phyloP scores from a whole-genome alignment of 2,888 invertebrate species.

The Apodemia duryi region DNA sequence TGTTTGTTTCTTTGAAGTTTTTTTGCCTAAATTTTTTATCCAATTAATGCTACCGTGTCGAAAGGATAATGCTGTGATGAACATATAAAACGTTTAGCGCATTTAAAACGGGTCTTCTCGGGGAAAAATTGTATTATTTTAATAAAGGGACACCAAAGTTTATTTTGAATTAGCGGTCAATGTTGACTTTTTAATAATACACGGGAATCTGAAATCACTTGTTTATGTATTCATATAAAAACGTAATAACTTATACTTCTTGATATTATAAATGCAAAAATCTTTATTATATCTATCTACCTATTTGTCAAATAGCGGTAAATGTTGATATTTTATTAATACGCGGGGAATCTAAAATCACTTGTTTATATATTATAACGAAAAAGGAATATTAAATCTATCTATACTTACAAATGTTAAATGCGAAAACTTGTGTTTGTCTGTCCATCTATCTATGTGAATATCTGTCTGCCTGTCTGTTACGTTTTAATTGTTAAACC shows the following conservation, averaged over 20 bases:
- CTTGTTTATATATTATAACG: neutral
- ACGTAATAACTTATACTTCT: too few species aligned
- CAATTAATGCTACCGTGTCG: slow-evolving; percentile 80
- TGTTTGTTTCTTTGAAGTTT: slow-evolving; percentile 74
- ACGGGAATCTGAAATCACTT: neutral
- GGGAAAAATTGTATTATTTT: slow-evolving; percentile 32
- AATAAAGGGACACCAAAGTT: neutral
- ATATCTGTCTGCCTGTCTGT: too few species aligned
- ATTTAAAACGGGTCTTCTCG: slow-evolving; percentile 66
- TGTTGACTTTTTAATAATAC: neutral
- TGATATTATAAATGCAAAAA: too few species aligned
- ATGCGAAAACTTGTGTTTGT: too few species aligned
- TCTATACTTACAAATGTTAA: too few species aligned
- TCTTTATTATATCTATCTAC: too few species aligned
- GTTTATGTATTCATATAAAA: neutral
- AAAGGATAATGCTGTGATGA: slow-evolving; percentile 76
- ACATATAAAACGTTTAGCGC: slow-evolving; percentile 67
- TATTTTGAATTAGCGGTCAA: neutral
- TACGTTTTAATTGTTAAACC: too few species aligned
- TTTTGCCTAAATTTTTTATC: slow-evolving; percentile 67
- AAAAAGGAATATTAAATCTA: neutral
- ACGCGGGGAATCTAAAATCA: neutral
- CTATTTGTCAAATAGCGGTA: neutral
- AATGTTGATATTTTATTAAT: too few species aligned
- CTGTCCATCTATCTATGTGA: too few species aligned